phyloP scores from a whole-genome alignment of 1,140 invertebrate species.

The Ditylenchus dipsaci region DNA sequence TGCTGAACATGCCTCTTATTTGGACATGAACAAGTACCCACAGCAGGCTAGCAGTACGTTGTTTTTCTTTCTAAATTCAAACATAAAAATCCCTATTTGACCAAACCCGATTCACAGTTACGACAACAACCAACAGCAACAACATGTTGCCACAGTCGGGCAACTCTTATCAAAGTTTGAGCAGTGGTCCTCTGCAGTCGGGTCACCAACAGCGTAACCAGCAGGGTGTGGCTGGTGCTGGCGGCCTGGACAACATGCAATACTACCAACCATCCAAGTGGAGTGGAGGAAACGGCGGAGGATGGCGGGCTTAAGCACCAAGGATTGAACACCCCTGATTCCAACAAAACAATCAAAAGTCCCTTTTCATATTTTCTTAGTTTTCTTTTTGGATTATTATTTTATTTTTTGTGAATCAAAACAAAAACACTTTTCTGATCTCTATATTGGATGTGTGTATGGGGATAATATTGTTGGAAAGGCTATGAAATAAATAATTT shows the following conservation, averaged over 20 bases:
- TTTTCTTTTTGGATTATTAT: too few relatives aligned
- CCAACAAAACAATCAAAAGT: too few relatives aligned
- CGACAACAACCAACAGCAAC: too few relatives aligned
- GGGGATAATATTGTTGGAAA: too few relatives aligned
- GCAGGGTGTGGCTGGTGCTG: background rate
- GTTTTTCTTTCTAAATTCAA: too few relatives aligned
- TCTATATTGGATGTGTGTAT: too few relatives aligned
- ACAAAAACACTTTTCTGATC: too few relatives aligned
- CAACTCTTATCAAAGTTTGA: background rate
- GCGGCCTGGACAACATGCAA: background rate
- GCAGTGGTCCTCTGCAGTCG: background rate
- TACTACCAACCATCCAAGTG: background rate
- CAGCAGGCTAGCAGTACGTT: background rate
- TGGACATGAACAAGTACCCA: slow-evolving; percentile 2
- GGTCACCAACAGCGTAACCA: background rate
- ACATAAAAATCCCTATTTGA: too few relatives aligned
- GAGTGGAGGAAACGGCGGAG: background rate
- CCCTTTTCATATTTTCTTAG: too few relatives aligned
- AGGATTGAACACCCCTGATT: background rate
- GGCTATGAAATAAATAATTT: too few relatives aligned
- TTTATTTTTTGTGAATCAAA: too few relatives aligned
- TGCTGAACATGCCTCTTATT: background rate
- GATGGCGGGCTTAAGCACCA: background rate
- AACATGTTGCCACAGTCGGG: background rate
- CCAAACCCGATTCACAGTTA: too few relatives aligned